These are phyloP conservation scores for Stichopus chloronotus DNA, from an alignment of 35 echinoderm and acorn worm genomes.

Conservation along the genomic window DNA sequence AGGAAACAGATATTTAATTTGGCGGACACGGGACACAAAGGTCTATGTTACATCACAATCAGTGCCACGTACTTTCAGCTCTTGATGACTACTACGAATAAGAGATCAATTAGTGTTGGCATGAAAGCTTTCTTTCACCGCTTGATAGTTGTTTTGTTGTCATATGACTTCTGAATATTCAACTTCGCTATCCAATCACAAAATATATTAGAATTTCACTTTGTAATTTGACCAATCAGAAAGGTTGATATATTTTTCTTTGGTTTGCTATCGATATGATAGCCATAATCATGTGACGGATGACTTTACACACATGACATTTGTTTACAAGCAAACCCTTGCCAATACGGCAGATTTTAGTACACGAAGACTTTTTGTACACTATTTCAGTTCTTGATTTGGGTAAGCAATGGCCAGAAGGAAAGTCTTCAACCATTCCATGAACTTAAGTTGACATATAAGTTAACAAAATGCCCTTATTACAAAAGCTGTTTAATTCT, in stretches of 20 bases:
- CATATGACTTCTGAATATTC: conserved; percentile 52
- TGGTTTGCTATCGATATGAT: background rate
- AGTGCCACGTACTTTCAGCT: too few species aligned
- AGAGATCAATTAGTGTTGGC: too few species aligned
- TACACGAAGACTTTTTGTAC: background rate
- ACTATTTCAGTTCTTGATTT: background rate
- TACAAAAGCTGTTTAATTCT: conserved; percentile 20
- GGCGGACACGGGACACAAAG: too few species aligned
- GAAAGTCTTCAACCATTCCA: background rate
- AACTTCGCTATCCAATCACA: conserved; percentile 22
- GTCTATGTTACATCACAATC: too few species aligned
- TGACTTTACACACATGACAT: conserved; percentile 41
- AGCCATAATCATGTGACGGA: conserved; percentile 20
- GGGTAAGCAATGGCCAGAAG: conserved; percentile 22
- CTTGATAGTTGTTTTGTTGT: background rate
- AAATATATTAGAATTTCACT: background rate
- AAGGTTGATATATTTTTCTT: background rate
- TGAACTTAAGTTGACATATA: conserved; percentile 1
- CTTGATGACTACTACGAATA: too few species aligned
- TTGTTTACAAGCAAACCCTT: conserved; percentile 16
- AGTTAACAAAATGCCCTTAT: background rate
- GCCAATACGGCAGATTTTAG: background rate
- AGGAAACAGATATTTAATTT: too few species aligned
- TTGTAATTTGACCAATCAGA: background rate
- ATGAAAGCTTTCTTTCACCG: too few species aligned